A percentile compares a stretch with the other conserved stretches of the same genome.
phyloP scores from a whole-genome alignment of 2,113 vertebrate genomes.

The Halcyon malimbica region DNA sequence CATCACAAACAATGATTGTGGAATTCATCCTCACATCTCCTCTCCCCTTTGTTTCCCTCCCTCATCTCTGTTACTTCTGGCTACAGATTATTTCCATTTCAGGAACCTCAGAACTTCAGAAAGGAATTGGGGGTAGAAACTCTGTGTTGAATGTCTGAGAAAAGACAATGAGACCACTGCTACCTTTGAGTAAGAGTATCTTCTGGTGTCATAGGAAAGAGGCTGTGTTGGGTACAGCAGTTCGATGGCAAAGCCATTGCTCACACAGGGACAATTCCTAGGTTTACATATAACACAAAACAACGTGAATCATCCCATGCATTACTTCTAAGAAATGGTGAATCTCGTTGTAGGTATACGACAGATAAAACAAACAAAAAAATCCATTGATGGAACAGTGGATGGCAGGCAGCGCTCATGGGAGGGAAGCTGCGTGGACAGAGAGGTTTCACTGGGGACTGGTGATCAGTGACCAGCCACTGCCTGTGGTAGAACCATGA shows the following conservation, averaged over 20 bases:
- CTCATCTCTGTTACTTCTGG: neutral
- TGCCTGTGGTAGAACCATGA: neutral
- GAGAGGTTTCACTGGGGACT: neutral
- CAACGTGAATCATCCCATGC: neutral
- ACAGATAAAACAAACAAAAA: neutral
- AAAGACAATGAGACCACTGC: neutral
- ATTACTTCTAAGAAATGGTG: neutral
- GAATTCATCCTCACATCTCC: neutral
- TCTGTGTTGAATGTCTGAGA: neutral
- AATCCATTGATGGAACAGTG: neutral
- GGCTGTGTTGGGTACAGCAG: accelerated
- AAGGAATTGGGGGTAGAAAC: neutral
- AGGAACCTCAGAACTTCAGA: neutral
- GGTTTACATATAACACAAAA: neutral
- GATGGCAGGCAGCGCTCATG: neutral
- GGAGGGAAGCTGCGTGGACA: neutral
- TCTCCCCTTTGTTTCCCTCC: neutral
- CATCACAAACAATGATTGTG: neutral
- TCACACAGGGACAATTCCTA: neutral
- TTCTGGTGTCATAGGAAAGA: neutral
- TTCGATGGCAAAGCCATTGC: neutral
- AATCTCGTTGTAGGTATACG: neutral
- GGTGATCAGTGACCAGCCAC: neutral
- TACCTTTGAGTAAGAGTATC: neutral
- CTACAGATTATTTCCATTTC: neutral